These are phyloP conservation scores for Zhengitettix transpicula DNA, from an alignment of 2,888 invertebrate species.

Conservation along the genomic window DNA sequence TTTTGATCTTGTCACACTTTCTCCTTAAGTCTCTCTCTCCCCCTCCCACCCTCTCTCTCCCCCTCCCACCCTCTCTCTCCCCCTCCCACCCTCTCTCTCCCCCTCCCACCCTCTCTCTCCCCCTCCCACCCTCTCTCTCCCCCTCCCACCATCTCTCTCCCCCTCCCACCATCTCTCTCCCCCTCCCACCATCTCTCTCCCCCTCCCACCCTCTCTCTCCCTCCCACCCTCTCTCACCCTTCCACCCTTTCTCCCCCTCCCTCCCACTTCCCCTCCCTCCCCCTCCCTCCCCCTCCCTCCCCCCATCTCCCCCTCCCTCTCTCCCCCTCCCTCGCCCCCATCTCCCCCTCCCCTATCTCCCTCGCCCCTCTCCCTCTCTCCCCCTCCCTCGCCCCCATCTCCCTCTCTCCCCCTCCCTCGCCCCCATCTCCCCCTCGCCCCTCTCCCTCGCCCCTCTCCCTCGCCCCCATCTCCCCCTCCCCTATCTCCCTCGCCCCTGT, in stretches of 20 bases:
- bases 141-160: background rate
- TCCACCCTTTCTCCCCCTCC: background rate
- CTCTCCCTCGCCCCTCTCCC: background rate
- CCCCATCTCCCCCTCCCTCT: background rate
- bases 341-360: background rate
- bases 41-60: background rate
- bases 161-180: background rate
- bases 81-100: background rate
- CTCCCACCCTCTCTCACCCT: background rate
- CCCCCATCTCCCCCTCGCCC: background rate
- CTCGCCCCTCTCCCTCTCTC: background rate
- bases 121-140: background rate
- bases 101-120: background rate
- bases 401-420: background rate
- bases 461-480: background rate
- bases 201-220: background rate
- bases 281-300: background rate
- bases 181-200: background rate
- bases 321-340: background rate
- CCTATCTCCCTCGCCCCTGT: background rate
- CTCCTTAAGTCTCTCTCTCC: no score
- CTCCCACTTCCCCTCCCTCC: background rate
- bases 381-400: background rate
- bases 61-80: background rate
- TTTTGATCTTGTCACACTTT: no score